Conservation (phyloP, 2,113 vertebrate species). For the Isurus oxyrinchus region DNA sequence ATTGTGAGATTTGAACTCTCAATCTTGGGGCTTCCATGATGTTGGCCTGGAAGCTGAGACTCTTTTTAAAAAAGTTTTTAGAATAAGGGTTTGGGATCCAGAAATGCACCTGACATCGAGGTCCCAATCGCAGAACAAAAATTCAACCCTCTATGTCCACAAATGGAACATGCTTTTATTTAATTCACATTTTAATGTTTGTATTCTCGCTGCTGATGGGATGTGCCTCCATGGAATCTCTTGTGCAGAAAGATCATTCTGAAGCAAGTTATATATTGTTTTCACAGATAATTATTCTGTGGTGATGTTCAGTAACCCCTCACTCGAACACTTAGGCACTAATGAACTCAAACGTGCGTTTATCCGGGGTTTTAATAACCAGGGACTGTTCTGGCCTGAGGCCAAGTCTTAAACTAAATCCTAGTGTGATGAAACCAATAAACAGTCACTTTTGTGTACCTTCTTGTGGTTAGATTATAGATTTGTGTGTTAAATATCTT, state of each 20-base stretch:
- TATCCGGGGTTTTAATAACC: background rate
- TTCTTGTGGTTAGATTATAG: background rate
- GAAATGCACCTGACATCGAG: too few species aligned
- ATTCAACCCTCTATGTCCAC: background rate
- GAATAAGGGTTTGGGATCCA: too few species aligned
- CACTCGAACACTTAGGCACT: background rate
- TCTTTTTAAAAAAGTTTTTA: too few species aligned
- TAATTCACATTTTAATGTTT: background rate
- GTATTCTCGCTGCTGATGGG: background rate
- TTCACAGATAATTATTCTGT: conserved; percentile 23
- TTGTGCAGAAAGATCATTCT: background rate
- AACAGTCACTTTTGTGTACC: background rate
- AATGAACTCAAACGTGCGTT: background rate
- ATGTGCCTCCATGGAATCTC: background rate
- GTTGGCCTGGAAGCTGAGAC: too few species aligned
- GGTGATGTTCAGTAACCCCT: background rate
- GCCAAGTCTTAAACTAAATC: background rate
- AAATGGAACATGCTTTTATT: background rate
- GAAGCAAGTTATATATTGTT: background rate
- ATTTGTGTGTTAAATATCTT: background rate
- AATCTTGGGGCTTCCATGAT: too few species aligned
- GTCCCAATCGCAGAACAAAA: too few species aligned
- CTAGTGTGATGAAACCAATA: background rate
- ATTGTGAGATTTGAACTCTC: too few species aligned
- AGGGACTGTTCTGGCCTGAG: background rate